Evolutionary conservation across 2,888 invertebrate genomes (phyloP).

Genomic region (Eristalis tenax): DNA sequence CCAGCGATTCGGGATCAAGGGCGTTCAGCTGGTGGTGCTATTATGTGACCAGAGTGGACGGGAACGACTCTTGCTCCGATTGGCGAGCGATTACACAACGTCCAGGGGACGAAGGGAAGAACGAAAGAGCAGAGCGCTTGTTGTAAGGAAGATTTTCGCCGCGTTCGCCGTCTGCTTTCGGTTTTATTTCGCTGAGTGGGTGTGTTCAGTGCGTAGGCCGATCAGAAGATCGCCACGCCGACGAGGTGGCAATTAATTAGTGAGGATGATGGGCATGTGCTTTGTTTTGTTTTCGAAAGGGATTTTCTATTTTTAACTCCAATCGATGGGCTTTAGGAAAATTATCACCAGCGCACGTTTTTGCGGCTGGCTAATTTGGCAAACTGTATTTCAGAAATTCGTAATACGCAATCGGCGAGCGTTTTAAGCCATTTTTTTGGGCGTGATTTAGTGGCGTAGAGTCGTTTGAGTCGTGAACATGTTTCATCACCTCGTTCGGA

Average conservation of each 20-base stretch:
- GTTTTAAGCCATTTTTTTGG: not conserved
- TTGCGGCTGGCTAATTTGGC: not conserved
- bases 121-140: not conserved
- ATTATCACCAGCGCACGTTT: constrained; percentile 15
- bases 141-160: not conserved
- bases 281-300: constrained; percentile 1
- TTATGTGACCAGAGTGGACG: constrained; percentile 28
- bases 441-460: not conserved
- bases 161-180: not conserved
- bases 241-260: constrained; percentile 27
- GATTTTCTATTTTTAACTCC: constrained; percentile 10
- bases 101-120: constrained; percentile 8
- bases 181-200: constrained; percentile 25
- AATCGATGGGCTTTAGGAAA: constrained; percentile 4
- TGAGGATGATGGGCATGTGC: constrained; percentile 1
- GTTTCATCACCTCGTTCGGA: not conserved
- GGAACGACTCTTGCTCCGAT: not conserved
- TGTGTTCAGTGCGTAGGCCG: constrained; percentile 39
- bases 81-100: constrained; percentile 46
- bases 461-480: not conserved
- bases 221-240: constrained; percentile 6
- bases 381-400: not conserved
- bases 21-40: constrained; percentile 22
- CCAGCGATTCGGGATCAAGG: constrained; percentile 59
- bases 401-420: not conserved